Evolutionary conservation across 2,797 vertebrate species (phyloP).

Genomic region (Sarcoramphus papa): DNA sequence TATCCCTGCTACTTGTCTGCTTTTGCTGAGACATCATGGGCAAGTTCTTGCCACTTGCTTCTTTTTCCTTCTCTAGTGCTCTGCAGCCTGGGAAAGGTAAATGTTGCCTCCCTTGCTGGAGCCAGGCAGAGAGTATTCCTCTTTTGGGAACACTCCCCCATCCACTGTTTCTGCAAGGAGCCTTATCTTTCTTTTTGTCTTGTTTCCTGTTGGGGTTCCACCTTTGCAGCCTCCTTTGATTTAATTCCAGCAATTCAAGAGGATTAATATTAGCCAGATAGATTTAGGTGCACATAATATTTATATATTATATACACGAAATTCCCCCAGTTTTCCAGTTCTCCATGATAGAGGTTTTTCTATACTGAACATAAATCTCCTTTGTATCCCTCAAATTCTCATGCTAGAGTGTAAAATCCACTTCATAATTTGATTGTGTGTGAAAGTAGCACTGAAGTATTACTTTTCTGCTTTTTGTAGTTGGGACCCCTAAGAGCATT

Average conservation of each 20-base stretch:
- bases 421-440: not conserved
- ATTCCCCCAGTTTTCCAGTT: not conserved
- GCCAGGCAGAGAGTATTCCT: not conserved
- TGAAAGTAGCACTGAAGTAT: not conserved
- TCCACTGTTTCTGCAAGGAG: not conserved
- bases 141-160: accelerated
- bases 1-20: not conserved
- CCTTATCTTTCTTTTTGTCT: not conserved
- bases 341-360: not conserved
- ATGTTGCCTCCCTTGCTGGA: not conserved
- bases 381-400: not conserved
- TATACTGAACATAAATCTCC: not conserved
- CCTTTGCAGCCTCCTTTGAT: not conserved
- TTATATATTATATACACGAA: not conserved
- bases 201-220: not conserved
- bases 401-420: not conserved
- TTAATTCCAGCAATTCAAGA: not conserved
- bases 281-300: not conserved
- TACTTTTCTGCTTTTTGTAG: not conserved
- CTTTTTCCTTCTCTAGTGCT: not conserved
- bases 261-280: not conserved
- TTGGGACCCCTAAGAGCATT: not conserved
- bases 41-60: accelerated
- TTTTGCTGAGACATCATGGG: not conserved
- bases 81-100: not conserved